These are phyloP conservation scores for Pandemis corylana DNA, from an alignment of 2,888 invertebrate genomes.

Conservation along the genomic window DNA sequence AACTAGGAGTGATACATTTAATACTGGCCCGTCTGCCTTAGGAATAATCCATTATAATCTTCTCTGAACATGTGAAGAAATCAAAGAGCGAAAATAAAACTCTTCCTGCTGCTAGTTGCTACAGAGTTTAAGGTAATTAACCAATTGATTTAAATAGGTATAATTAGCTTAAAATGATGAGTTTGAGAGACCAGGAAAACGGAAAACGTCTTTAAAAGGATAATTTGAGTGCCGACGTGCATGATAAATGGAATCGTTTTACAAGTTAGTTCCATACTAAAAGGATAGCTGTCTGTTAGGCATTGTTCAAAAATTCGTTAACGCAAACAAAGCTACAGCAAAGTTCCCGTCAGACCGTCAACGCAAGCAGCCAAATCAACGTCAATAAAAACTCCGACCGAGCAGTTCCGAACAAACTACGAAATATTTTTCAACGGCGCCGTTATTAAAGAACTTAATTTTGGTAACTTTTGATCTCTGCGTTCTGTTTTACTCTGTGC, in stretches of 20 bases:
- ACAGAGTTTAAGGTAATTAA: no score
- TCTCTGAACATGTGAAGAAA: no score
- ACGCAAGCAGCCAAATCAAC: constrained; percentile 36
- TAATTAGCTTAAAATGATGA: no score
- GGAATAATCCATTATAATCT: no score
- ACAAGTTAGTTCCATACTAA: neutral
- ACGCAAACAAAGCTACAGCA: constrained; percentile 25
- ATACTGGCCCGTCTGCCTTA: no score
- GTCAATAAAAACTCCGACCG: constrained; percentile 39
- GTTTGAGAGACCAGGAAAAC: no score
- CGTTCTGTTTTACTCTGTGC: constrained; percentile 70
- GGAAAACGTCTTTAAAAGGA: neutral
- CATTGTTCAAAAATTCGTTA: constrained; percentile 3
- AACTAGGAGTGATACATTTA: no score
- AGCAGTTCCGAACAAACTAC: constrained; percentile 29
- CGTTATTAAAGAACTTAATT: constrained; percentile 53
- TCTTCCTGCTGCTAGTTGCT: no score
- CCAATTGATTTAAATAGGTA: no score
- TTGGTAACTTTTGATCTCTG: constrained; percentile 53
- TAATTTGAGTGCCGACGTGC: neutral
- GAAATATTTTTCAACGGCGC: constrained; percentile 40
- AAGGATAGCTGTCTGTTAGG: neutral
- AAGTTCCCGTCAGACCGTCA: constrained; percentile 14
- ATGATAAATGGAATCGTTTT: neutral
- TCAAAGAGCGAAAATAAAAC: no score